Evolutionary conservation across 2,888 invertebrate species (phyloP), one percentile per base, ranked within the genome.

Genomic region (Cataglyphis rosenhaueri): DNA sequence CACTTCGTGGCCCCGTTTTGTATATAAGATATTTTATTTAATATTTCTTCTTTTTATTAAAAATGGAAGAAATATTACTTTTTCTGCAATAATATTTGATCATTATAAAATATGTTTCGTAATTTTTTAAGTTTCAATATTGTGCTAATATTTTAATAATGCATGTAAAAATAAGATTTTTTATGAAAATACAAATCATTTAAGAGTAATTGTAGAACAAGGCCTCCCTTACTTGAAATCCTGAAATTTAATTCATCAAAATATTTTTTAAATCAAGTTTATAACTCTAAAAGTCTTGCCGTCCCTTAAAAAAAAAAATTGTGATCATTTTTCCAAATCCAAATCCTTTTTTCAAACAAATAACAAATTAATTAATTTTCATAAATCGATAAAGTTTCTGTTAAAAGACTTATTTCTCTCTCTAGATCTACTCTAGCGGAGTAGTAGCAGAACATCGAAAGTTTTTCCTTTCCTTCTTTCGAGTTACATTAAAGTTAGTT

Each of bases 401-500:
- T 57, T 68, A 41, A 78, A 70, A 70, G 59, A 78, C 44, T 41
- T 41, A 57, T 68, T 57, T 59, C 6, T 35, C 6, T 35, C 35
- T 35, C 15, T 32, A 48, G 59, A 79, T 70, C 6, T 35, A 35
- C 35, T 35, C 35, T 35, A 79, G 59, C 44, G 59, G 8, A 41
- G 44, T 25, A 70, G 29, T 52, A 4, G 35, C 35, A 32, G 68
- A 18, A 44, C 44, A 41, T 61, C 35, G 38, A 70, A 79, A 70
- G 70, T 44, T 41, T 41, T 35, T 29, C 21, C 59, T 52, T 70
- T 59, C 70, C 44, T 61, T 79, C 70, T 79, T 70, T 79, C 44
- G 70, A 79, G 78, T 79, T 79, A 70, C 44, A 61, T 52, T 48
- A 32, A 79, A 70, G 70, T 78, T 79, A 64, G 76, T 57, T 66